Base-by-base conservation (phyloP, 2,888 invertebrate species). In the Uropetala carovei region DNA sequence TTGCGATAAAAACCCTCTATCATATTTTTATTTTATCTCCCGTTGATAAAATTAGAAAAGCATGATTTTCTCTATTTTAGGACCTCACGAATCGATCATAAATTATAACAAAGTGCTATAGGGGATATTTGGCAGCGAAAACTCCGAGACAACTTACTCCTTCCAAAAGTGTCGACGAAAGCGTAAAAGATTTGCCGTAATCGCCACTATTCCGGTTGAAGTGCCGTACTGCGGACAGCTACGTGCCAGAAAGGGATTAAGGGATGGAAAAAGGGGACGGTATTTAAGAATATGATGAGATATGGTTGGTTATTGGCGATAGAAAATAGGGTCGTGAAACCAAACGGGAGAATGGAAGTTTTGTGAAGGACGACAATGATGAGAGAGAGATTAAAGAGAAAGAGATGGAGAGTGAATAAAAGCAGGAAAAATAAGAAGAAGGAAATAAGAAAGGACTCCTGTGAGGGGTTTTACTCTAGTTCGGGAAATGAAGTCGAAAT, bases 321-420 rank as follows among this genome's bases (percentile, higher is more conserved):
- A 75, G 75, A 27, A 27, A 75, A 75, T 27, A 14, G 75, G 75
- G 27, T 75, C 75, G 27, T 75, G 75, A 75, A 75, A 75, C 75
- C 22, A 22, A 75, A 75, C 22, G 22, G 75, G 75, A 75, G 27
- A 75, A 75, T 27, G 75, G 75, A 75, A 43, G 75, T 27, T 75
- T 22, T 75, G 43, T 43, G 43, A 43, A 43, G 43, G 43, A 43
- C 43, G 43, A 43, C 5, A 43, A 43, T 43, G 22, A 75, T 22
- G 27, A 75, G 22, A 75, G 22, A 75, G 75, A 22, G 75, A 27
- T 27, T 22, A 27, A 75, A 75, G 75, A 9, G 27, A 75, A 22
- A 27, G 7, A 18, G 75, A 75, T 75, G 22, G 75, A 27, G 22
- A 22, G 75, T 75, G 22, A 75, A 75, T 22, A 11, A 27, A 75